Evolutionary conservation across 1,140 invertebrate species (phyloP).

Genomic region (Meteorus sp.): DNA sequence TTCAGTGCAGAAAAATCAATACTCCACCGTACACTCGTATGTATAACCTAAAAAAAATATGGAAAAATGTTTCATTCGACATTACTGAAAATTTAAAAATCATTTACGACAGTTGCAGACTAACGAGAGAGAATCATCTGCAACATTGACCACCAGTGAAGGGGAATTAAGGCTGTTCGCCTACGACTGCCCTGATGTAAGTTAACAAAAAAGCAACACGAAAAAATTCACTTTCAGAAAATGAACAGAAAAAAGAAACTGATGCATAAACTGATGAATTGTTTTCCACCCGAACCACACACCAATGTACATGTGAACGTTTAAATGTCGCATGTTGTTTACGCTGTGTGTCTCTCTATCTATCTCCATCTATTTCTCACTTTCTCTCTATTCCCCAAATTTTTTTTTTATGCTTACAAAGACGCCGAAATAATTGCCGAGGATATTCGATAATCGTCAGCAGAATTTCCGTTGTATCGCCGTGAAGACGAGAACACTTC

Average conservation of each 20-base stretch:
- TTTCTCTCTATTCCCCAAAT: no score
- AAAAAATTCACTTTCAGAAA: not conserved
- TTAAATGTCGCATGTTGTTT: constrained; percentile 56
- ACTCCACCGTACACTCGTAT: constrained; percentile 55
- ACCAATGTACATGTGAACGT: constrained; percentile 46
- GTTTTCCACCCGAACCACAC: not conserved
- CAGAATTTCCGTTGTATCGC: no score
- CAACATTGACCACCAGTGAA: constrained; percentile 55
- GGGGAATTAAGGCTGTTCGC: constrained; percentile 56
- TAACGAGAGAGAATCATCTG: constrained; percentile 56
- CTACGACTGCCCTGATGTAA: constrained; percentile 58
- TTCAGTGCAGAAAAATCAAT: constrained; percentile 57
- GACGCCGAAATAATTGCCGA: no score
- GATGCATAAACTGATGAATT: no score
- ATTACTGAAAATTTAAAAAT: constrained; percentile 6
- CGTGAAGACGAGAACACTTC: no score
- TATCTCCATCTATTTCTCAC: no score
- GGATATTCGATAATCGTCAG: no score
- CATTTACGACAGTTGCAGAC: constrained; percentile 48
- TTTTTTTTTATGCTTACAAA: constrained; percentile 2
- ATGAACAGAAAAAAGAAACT: not conserved
- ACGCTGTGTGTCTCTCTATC: constrained; percentile 36
- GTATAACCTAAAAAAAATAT: constrained; percentile 14
- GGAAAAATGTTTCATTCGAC: not conserved
- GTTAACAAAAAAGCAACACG: constrained; percentile 37